Evolutionary conservation across 2,113 vertebrate genomes (phyloP).

Genomic region (Lycaon pictus): DNA sequence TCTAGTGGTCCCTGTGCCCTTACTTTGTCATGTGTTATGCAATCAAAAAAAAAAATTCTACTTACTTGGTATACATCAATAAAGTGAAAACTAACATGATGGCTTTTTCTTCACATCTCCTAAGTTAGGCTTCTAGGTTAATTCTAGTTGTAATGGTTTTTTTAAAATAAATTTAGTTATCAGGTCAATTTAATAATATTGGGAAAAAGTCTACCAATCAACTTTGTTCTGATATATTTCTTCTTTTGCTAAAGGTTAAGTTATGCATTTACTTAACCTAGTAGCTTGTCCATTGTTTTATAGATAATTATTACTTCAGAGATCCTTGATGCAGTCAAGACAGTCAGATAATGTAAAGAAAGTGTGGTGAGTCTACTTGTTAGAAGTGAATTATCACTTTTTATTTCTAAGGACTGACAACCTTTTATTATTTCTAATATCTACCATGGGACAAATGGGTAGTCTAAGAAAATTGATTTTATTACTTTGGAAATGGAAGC

Average conservation of each 20-base stretch:
- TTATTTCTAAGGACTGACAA: conserved; percentile 71
- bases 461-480: conserved; percentile 67
- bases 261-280: conserved; percentile 61
- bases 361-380: conserved; percentile 1
- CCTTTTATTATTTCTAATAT: conserved; percentile 72
- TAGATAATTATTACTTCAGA: conserved; percentile 59
- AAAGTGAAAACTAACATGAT: background rate
- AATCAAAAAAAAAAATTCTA: background rate
- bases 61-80: background rate
- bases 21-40: background rate
- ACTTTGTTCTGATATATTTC: conserved; percentile 57
- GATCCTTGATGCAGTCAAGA: conserved; percentile 41
- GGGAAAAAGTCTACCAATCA: conserved; percentile 33
- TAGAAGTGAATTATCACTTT: conserved; percentile 73
- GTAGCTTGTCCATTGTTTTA: conserved; percentile 56
- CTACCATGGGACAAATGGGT: conserved; percentile 38
- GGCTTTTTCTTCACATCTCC: background rate
- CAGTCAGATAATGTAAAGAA: conserved; percentile 26
- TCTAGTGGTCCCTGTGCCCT: accelerated
- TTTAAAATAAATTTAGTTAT: conserved; percentile 65
- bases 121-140: background rate
- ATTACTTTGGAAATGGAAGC: conserved; percentile 74
- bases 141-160: conserved; percentile 46
- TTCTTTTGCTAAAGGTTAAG: conserved; percentile 50
- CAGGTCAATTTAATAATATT: conserved; percentile 46